These are phyloP conservation scores for Pyralis farinalis DNA, from an alignment of 2,888 invertebrate genomes.

Conservation along the genomic window DNA sequence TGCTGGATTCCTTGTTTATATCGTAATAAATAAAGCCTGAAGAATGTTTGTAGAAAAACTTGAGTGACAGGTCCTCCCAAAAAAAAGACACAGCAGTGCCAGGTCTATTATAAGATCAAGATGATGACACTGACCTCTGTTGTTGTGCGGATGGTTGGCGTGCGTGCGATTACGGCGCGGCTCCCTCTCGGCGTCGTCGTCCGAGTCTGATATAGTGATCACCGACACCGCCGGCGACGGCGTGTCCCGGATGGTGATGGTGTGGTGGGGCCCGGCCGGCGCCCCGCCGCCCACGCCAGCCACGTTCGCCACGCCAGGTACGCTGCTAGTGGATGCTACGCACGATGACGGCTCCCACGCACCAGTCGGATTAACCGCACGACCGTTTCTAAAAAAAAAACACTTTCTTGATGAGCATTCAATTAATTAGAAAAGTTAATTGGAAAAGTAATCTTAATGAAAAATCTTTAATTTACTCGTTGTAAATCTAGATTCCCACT, in stretches of 20 bases:
- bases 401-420: too few relatives aligned
- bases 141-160: constrained; percentile 30
- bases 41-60: too few relatives aligned
- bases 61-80: too few relatives aligned
- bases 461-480: too few relatives aligned
- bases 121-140: constrained; percentile 34
- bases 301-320: constrained; percentile 18
- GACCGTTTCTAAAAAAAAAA: constrained; percentile 20
- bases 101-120: too few relatives aligned
- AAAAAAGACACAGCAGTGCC: too few relatives aligned
- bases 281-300: constrained; percentile 16
- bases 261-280: constrained; percentile 83
- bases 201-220: constrained; percentile 92
- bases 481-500: too few relatives aligned
- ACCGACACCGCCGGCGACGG: constrained; percentile 97
- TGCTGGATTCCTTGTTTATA: too few relatives aligned
- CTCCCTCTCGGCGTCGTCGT: constrained; percentile 85
- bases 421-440: too few relatives aligned
- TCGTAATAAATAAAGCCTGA: too few relatives aligned
- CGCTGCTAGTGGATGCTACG: constrained; percentile 14
- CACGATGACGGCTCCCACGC: constrained; percentile 12
- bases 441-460: too few relatives aligned
- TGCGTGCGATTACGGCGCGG: constrained; percentile 13
- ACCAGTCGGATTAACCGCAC: constrained; percentile 16
- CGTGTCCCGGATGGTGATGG: constrained; percentile 96